phyloP scores from a whole-genome alignment of 2,113 vertebrate species.

The Myiozetetes cayanensis region DNA sequence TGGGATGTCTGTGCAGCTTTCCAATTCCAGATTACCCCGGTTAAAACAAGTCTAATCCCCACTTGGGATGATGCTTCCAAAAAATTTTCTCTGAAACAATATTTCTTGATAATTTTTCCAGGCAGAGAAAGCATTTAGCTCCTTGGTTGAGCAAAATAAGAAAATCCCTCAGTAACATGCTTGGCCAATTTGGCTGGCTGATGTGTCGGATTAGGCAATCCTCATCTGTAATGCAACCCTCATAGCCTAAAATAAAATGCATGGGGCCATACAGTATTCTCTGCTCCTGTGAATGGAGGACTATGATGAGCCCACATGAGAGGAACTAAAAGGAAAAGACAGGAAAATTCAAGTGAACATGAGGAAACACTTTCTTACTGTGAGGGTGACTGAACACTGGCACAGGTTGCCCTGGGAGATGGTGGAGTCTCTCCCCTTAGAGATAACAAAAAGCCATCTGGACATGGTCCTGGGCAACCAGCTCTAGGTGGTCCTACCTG shows the following conservation, averaged over 20 bases:
- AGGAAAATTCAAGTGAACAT: not conserved
- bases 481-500: not conserved
- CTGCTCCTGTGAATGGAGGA: not conserved
- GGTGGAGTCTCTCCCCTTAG: not conserved
- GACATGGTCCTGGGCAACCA: not conserved
- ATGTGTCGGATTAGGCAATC: not conserved
- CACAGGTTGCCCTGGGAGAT: not conserved
- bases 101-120: slow-evolving; percentile 24
- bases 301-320: not conserved
- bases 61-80: slow-evolving; percentile 9
- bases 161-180: not conserved
- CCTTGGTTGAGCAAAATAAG: not conserved
- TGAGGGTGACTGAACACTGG: not conserved
- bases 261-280: not conserved
- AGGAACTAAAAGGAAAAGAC: not conserved
- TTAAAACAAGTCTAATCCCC: slow-evolving; percentile 17
- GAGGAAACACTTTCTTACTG: not conserved
- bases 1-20: not conserved
- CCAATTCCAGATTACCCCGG: not conserved
- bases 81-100: slow-evolving; percentile 14
- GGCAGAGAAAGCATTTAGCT: not conserved
- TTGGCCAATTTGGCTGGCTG: not conserved
- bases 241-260: not conserved
- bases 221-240: not conserved
- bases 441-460: not conserved